Evolutionary conservation across 2,888 invertebrate genomes (phyloP).

Genomic region (Sinelater perroti): DNA sequence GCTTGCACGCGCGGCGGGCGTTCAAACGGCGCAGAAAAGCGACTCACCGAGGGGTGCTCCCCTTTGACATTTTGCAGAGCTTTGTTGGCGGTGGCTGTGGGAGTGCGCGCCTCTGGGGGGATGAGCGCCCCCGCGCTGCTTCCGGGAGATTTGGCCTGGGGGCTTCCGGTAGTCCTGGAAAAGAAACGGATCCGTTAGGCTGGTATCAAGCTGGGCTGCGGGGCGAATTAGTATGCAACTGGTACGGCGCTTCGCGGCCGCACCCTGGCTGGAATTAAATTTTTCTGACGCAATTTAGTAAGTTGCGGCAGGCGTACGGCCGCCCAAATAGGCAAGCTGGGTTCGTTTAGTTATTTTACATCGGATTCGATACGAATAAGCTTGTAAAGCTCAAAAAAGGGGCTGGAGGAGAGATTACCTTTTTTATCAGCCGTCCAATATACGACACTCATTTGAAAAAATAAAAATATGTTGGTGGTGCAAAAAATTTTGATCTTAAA

Average conservation of each 20-base stretch:
- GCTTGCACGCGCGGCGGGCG: not conserved
- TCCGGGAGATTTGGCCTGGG: constrained; percentile 79
- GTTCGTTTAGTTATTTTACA: too few species aligned
- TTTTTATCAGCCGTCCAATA: too few species aligned
- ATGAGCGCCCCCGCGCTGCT: constrained; percentile 68
- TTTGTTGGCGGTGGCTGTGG: constrained; percentile 74
- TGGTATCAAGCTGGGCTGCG: too few species aligned
- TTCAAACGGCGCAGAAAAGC: constrained; percentile 7
- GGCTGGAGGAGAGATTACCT: too few species aligned
- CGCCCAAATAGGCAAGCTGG: too few species aligned
- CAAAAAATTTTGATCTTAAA: too few species aligned
- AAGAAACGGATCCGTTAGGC: too few species aligned
- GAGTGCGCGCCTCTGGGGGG: constrained; percentile 66
- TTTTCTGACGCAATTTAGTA: constrained; percentile 27
- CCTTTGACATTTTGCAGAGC: constrained; percentile 79
- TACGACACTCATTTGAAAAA: too few species aligned
- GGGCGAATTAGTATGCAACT: constrained; percentile 2
- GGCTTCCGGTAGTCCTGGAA: constrained; percentile 75
- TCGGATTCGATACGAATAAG: too few species aligned
- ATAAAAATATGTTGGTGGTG: too few species aligned
- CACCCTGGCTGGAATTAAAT: constrained; percentile 19
- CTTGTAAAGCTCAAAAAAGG: too few species aligned
- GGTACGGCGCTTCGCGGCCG: not conserved
- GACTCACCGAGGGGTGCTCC: constrained; percentile 81
- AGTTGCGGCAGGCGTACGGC: too few species aligned